Evolutionary conservation across 2,113 vertebrate genomes (phyloP), one percentile per base, ranked within the genome.

Genomic region (Hymenochirus boettgeri): DNA sequence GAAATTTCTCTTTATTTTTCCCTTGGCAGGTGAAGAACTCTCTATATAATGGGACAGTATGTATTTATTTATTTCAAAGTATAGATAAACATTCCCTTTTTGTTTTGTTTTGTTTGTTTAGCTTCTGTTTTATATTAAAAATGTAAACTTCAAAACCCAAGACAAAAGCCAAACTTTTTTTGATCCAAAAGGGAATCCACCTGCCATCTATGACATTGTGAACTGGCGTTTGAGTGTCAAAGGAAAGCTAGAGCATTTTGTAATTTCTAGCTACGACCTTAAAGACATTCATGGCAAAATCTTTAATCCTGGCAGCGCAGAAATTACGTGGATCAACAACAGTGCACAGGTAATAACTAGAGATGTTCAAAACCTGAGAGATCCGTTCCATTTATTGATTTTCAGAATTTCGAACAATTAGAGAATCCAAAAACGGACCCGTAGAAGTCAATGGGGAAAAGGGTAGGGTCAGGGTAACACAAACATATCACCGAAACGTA

Each of bases 1-100:
- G 54, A 3, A 69, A 71, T 25, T 69, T 78, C 19, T 58, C 75
- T 31, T 52, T 72, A 13, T 75, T 88, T 63, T 71, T 71, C 54
- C 67, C 79, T 13, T 54, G 50, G 27, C 76, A 85, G 79, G 85
- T 88, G 65, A 26, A 22, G 33, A 35, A 35, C 10, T 11, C 7
- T 5, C 29, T 31, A 5, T 31, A 31, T 31, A 31, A 31, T n/a
- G n/a, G n/a, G n/a, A n/a, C n/a, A n/a, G n/a, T n/a, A n/a, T n/a
- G n/a, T n/a, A n/a, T n/a, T n/a, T n/a, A n/a, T n/a, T n/a, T n/a
- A n/a, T n/a, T n/a, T n/a, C n/a, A n/a, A n/a, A n/a, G n/a, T n/a
- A n/a, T n/a, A n/a, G n/a, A n/a, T n/a, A n/a, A n/a, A n/a, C n/a
- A n/a, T n/a, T n/a, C n/a, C n/a, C n/a, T n/a, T n/a, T n/a, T n/a